phyloP scores from a whole-genome alignment of 1,140 invertebrate species.

The Sinella curviseta region DNA sequence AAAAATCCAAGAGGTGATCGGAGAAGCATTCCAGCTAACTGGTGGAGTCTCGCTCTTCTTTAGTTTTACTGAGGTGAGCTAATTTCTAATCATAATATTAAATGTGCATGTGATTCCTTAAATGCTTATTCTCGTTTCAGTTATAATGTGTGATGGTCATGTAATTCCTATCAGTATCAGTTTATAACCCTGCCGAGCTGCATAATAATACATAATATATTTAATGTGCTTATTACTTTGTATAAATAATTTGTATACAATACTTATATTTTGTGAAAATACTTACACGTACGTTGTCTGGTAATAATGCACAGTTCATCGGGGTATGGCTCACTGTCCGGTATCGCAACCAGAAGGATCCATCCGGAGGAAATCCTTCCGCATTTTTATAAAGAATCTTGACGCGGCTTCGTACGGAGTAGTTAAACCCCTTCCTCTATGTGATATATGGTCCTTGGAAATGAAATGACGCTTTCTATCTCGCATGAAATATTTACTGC shows the following conservation, averaged over 20 bases:
- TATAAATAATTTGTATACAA: no score
- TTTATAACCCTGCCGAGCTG: no score
- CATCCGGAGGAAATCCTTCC: conserved; percentile 83
- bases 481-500: no score
- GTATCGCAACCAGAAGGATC: conserved; percentile 96
- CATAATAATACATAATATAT: no score
- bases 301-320: conserved; percentile 72
- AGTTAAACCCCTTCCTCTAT: neutral
- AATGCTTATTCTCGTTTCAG: no score
- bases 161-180: no score
- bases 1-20: conserved; percentile 74
- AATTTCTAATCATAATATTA: neutral
- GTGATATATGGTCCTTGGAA: neutral
- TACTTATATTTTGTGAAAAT: no score
- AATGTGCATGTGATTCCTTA: neutral
- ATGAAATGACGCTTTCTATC: neutral
- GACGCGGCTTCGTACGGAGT: neutral
- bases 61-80: conserved; percentile 91
- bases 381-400: conserved; percentile 85
- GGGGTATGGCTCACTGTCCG: conserved; percentile 95
- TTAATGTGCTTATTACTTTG: no score
- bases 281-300: neutral
- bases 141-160: no score
- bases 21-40: conserved; percentile 83
- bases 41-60: conserved; percentile 93